phyloP scores from a whole-genome alignment of 1,140 invertebrate species.

The Caligus rogercresseyi region DNA sequence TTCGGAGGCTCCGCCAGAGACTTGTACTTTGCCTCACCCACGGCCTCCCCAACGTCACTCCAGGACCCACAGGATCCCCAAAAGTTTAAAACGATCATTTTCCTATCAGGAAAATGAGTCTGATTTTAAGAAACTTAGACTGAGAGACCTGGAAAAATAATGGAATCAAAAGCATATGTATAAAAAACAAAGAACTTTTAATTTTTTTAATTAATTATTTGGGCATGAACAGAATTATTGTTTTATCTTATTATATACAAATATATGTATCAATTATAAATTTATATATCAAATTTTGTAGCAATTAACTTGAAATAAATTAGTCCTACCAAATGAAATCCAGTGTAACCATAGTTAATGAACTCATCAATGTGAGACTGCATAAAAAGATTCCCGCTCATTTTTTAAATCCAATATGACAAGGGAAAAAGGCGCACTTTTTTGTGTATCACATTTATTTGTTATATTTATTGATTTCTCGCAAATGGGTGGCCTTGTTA shows the following conservation, averaged over 20 bases:
- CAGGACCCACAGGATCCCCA: background rate
- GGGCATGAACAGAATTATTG: background rate
- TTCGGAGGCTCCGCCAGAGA: background rate
- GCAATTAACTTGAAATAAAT: background rate
- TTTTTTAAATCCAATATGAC: no score
- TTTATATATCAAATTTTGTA: background rate
- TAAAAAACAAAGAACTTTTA: background rate
- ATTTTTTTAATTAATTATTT: background rate
- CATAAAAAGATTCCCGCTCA: no score
- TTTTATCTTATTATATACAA: background rate
- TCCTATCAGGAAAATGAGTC: conserved; percentile 8
- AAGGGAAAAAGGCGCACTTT: no score
- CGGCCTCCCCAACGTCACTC: background rate
- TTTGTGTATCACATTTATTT: no score
- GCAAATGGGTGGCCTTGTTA: no score
- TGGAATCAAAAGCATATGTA: background rate
- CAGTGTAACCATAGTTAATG: no score
- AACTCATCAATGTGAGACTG: no score
- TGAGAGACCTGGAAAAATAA: background rate
- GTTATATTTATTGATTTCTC: no score
- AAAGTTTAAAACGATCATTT: conserved; percentile 17
- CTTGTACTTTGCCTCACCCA: background rate
- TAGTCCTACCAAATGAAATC: background rate
- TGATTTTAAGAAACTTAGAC: background rate
- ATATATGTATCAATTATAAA: background rate